A percentile compares a stretch with the other conserved stretches of the same genome.
Conservation (phyloP, 2,888 invertebrate species). For the Timema cristinae region DNA sequence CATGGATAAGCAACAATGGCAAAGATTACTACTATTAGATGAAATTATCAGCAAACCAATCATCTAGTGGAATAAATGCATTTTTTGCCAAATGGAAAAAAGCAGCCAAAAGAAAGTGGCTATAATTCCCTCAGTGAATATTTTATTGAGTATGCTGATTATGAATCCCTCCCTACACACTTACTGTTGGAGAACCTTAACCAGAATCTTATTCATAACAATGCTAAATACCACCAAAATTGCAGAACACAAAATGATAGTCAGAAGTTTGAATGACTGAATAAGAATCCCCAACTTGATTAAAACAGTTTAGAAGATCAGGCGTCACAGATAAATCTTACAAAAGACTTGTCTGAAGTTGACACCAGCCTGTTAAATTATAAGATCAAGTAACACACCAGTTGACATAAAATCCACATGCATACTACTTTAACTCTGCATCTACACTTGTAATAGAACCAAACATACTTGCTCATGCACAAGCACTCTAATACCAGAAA, state of each 20-base stretch:
- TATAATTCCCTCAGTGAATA: background rate
- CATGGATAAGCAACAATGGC: too few species aligned
- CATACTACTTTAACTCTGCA: background rate
- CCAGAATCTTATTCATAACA: background rate
- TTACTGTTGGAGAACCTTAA: background rate
- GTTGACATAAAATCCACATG: conserved; percentile 6
- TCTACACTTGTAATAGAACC: conserved; percentile 1
- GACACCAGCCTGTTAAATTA: background rate
- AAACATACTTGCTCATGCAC: background rate
- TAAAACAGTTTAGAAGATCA: background rate
- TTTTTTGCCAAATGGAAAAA: background rate
- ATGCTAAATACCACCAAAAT: background rate
- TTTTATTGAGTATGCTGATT: background rate
- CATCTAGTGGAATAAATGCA: background rate
- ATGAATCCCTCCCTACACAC: background rate
- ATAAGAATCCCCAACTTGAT: background rate
- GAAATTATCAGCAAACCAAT: background rate
- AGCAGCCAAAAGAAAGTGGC: background rate
- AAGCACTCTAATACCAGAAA: conserved; percentile 2
- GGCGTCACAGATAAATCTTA: background rate
- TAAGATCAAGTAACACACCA: background rate
- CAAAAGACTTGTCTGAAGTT: background rate
- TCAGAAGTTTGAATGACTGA: conserved; percentile 6
- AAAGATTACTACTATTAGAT: background rate
- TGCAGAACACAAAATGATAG: background rate